Base-by-base conservation (phyloP, 2,888 invertebrate species). In the Torymus texanus region DNA sequence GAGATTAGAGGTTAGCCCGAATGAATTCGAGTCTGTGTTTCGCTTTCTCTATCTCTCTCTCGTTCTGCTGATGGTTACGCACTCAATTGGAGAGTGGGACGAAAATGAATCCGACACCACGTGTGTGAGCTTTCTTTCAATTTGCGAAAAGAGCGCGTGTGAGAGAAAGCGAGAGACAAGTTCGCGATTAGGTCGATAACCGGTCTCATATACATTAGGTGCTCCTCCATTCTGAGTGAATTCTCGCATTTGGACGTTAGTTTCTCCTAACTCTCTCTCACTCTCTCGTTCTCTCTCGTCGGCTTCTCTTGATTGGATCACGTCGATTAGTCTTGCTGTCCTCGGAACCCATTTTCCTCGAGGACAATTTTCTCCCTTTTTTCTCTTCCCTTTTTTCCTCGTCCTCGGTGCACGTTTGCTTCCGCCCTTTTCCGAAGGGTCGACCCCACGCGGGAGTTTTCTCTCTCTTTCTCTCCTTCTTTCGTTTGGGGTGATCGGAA, bases 1-100 rank as follows among this genome's bases (percentile, higher is more conserved):
- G 83, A 86, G 86, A 86, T 87, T 86, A 87, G 85, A 85, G 85
- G 85, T 84, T 84, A 83, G 82, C 82, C 65, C 53, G 80, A 85
- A 85, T 84, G 84, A 85, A 85, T 84, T 85, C 82, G 80, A 84
- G 83, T 68, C 82, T 66, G 18, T 21, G 65, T 56, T 65, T 65
- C 55, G 16, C 63, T 61, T 24, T n/a, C 51, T 61, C 18, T 16
- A 1, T 21, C 21, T 41, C 8, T 55, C n/a, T 2, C 18, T 18
- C 13, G 3, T 29, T 58, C 56, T 65, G 11, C 21, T 65, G 41
- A 8, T 41, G 53, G 65, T 50, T 63, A 29, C 18, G 50, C 58
- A 12, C 62, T 56, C 55, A 1, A 41, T 65, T 16, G 41, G n/a
- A n/a, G 65, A 50, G n/a, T n/a, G 63, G 21, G 4, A 18, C 63